Evolutionary conservation across 1,140 invertebrate species (phyloP).

Genomic region (Bombyx mandarina): DNA sequence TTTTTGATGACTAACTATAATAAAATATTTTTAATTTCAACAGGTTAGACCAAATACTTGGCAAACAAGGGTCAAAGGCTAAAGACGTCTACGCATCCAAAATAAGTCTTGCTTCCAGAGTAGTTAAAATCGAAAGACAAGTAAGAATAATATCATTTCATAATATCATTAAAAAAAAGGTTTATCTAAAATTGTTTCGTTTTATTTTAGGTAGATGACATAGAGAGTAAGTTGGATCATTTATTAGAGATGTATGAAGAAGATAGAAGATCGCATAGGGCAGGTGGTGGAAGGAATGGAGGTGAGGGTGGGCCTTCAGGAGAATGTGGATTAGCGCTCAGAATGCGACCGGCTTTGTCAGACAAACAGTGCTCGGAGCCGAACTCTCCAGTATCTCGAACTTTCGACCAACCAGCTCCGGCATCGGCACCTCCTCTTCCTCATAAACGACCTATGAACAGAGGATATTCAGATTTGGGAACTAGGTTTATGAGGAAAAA

Average conservation of each 20-base stretch:
- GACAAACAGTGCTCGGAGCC: slow-evolving; percentile 86
- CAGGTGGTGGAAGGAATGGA: slow-evolving; percentile 37
- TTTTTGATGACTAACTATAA: too few relatives aligned
- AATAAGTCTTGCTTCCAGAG: slow-evolving; percentile 90
- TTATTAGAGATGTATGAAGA: slow-evolving; percentile 94
- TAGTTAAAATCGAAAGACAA: slow-evolving; percentile 96
- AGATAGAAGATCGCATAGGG: slow-evolving; percentile 79
- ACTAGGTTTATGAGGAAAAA: slow-evolving; percentile 84
- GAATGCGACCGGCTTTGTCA: slow-evolving; percentile 75
- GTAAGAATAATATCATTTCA: slow-evolving; percentile 68
- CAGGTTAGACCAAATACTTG: slow-evolving; percentile 94
- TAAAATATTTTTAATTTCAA: slow-evolving; percentile 1
- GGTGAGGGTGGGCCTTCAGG: slow-evolving; percentile 32
- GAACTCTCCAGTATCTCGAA: slow-evolving; percentile 74
- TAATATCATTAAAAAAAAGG: too few relatives aligned
- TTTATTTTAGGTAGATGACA: slow-evolving; percentile 87
- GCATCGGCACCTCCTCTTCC: slow-evolving; percentile 39
- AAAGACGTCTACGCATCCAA: slow-evolving; percentile 96
- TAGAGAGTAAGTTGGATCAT: slow-evolving; percentile 93
- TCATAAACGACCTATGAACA: slow-evolving; percentile 75
- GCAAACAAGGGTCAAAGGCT: slow-evolving; percentile 92
- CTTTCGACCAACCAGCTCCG: slow-evolving; percentile 39
- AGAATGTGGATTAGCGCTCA: slow-evolving; percentile 24
- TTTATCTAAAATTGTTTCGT: neutral
- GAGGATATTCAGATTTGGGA: slow-evolving; percentile 85